Evolutionary conservation across 2,888 invertebrate genomes (phyloP).

Genomic region (Scaptomyza caliginosa): DNA sequence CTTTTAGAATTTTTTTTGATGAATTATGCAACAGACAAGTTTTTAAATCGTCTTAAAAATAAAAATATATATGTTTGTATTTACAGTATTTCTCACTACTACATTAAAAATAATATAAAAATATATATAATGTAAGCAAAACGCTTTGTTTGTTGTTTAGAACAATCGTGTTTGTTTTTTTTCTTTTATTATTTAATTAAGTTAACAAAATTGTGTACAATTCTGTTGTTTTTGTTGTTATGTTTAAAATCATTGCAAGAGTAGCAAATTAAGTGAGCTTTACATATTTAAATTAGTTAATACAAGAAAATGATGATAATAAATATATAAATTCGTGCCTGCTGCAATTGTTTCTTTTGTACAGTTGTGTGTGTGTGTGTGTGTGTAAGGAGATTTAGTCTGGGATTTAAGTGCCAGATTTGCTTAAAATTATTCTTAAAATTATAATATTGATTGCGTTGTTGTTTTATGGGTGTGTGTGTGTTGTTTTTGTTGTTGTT

Average conservation of each 20-base stretch:
- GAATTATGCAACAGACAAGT: constrained; percentile 5
- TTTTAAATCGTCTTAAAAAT: constrained; percentile 16
- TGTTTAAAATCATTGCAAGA: not conserved
- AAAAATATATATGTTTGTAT: constrained; percentile 25
- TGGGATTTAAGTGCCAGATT: constrained; percentile 41
- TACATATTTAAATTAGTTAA: constrained; percentile 5
- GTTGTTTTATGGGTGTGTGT: constrained; percentile 32
- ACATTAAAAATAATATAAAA: constrained; percentile 24
- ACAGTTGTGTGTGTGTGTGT: constrained; percentile 23
- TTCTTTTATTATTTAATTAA: constrained; percentile 11
- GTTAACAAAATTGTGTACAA: constrained; percentile 9
- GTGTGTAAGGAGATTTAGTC: constrained; percentile 25
- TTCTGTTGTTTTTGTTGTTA: not conserved
- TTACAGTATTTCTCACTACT: constrained; percentile 3
- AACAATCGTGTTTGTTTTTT: not conserved
- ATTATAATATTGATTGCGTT: constrained; percentile 13
- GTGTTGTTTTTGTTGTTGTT: constrained; percentile 2
- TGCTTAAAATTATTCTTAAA: constrained; percentile 41
- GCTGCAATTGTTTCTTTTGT: constrained; percentile 32
- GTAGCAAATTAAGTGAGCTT: not conserved
- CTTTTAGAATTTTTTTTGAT: not conserved
- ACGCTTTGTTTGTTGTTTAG: not conserved
- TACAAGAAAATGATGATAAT: constrained; percentile 15
- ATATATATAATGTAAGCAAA: constrained; percentile 17
- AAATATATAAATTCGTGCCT: constrained; percentile 16